Conservation (phyloP, 92 coral and sea anemone genomes). For the Palythoa caribaeorum region DNA sequence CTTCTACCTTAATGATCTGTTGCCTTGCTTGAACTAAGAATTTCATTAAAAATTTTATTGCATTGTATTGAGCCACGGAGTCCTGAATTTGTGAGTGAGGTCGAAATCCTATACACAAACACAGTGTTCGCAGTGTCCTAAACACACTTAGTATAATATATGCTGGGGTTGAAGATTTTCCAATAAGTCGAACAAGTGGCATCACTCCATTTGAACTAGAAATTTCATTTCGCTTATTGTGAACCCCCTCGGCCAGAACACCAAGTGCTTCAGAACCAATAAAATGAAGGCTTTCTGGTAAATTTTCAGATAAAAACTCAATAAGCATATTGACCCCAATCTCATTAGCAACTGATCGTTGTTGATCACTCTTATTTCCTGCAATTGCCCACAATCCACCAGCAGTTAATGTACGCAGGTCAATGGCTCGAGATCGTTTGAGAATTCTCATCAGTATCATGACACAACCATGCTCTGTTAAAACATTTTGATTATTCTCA, state of each 20-base stretch:
- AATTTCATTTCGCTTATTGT: conserved; percentile 92
- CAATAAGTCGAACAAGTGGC: conserved; percentile 90
- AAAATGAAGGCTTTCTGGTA: conserved; percentile 84
- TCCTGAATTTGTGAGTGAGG: conserved; percentile 89
- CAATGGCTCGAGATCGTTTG: conserved; percentile 86
- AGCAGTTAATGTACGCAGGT: conserved; percentile 81
- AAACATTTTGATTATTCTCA: conserved; percentile 81
- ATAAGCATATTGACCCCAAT: conserved; percentile 86
- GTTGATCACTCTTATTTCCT: conserved; percentile 79
- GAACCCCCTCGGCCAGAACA: conserved; percentile 88
- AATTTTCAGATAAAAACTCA: conserved; percentile 91
- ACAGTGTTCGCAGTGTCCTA: conserved; percentile 86
- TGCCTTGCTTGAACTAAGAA: conserved; percentile 89
- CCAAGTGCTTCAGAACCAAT: conserved; percentile 97
- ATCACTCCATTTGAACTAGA: conserved; percentile 87
- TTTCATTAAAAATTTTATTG: conserved; percentile 79
- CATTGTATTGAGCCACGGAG: conserved; percentile 79
- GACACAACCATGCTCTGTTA: conserved; percentile 93
- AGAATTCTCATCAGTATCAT: conserved; percentile 90
- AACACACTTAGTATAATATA: conserved; percentile 86
- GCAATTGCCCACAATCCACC: conserved; percentile 99
- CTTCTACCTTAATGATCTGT: conserved; percentile 87
- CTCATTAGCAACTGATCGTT: conserved; percentile 86
- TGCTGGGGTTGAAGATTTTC: conserved; percentile 81
- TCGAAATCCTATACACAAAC: conserved; percentile 84